phyloP scores from a whole-genome alignment of 2,113 vertebrate species.

The Eretmochelys imbricata region DNA sequence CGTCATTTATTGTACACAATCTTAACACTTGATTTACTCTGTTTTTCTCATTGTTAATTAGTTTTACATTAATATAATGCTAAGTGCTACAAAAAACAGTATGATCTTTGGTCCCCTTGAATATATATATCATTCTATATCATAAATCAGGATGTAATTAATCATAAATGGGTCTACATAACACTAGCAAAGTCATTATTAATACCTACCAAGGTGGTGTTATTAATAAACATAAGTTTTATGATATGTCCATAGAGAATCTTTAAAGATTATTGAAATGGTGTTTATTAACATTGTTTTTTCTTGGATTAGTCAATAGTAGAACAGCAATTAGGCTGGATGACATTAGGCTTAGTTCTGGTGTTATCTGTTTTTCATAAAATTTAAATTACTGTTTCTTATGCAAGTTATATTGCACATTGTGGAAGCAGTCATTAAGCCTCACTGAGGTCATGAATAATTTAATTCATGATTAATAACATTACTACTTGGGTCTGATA shows the following conservation, averaged over 20 bases:
- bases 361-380: conserved; percentile 23
- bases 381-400: conserved; percentile 56
- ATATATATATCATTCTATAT: conserved; percentile 17
- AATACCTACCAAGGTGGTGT: background rate
- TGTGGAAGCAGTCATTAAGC: conserved; percentile 33
- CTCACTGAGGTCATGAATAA: conserved; percentile 61
- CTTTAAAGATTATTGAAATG: background rate
- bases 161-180: background rate
- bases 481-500: conserved; percentile 47
- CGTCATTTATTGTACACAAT: conserved; percentile 18
- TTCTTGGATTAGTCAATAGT: background rate
- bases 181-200: background rate
- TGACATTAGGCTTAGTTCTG: background rate
- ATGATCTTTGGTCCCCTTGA: background rate
- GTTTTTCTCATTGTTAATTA: conserved; percentile 49
- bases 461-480: conserved; percentile 73
- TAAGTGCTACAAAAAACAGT: conserved; percentile 21
- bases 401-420: conserved; percentile 49
- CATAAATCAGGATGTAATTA: conserved; percentile 35
- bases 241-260: background rate
- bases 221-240: conserved; percentile 4
- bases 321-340: background rate
- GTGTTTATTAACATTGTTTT: background rate
- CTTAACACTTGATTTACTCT: conserved; percentile 16
- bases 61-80: conserved; percentile 23